These are phyloP conservation scores for Gymnodraco acuticeps DNA, from an alignment of 2,797 vertebrate genomes.

Conservation along the genomic window DNA sequence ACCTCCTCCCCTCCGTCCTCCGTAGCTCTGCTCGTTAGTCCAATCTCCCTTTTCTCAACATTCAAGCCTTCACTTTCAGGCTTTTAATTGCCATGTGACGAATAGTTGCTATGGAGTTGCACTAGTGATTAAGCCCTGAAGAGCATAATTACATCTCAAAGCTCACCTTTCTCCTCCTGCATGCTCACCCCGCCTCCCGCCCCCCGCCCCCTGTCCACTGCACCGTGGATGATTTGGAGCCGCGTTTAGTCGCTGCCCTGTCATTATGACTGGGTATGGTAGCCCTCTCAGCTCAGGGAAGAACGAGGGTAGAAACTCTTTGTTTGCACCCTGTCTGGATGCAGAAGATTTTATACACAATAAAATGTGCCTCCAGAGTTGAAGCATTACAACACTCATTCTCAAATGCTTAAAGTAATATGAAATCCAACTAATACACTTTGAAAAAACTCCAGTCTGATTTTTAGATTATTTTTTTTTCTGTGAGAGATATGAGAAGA, in stretches of 20 bases:
- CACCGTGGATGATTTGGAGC: constrained; percentile 44
- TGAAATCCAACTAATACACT: not conserved
- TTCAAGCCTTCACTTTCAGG: constrained; percentile 62
- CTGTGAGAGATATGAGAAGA: not conserved
- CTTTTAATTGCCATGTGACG: constrained; percentile 75
- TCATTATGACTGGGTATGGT: constrained; percentile 43
- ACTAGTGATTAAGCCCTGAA: constrained; percentile 66
- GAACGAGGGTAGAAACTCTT: constrained; percentile 13
- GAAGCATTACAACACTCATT: not conserved
- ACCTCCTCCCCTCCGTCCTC: constrained; percentile 45
- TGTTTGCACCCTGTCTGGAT: constrained; percentile 17
- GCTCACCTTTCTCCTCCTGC: constrained; percentile 71
- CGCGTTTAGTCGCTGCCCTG: constrained; percentile 41
- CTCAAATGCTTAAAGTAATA: not conserved
- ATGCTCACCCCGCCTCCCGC: constrained; percentile 43
- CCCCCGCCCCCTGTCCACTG: constrained; percentile 54
- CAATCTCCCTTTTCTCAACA: constrained; percentile 49
- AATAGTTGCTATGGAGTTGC: constrained; percentile 72
- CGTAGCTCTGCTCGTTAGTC: constrained; percentile 63
- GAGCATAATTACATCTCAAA: constrained; percentile 75
- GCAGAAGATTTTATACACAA: not conserved
- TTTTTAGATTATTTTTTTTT: not conserved
- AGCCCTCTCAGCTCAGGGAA: not conserved
- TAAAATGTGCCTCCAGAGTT: not conserved
- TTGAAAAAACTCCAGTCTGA: not conserved